Base-by-base conservation (phyloP, 2,797 vertebrate species). In the Spinus olivaceus region DNA sequence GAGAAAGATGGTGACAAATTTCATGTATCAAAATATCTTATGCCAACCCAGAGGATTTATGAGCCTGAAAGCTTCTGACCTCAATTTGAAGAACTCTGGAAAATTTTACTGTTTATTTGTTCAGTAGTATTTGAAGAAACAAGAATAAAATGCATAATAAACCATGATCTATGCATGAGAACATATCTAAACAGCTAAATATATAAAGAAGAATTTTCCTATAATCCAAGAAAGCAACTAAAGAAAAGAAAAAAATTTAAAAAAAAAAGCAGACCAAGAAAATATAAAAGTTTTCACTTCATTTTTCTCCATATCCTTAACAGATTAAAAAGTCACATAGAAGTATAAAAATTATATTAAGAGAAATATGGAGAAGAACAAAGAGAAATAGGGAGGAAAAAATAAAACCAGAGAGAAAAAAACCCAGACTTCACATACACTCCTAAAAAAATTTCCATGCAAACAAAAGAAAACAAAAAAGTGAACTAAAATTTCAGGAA, bases 31-130 rank as follows among this genome's bases (percentile, higher is more conserved):
- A 85, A 94, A 74, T 14, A 85, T 32, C 27, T 80, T 73, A 60
- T 14, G 30, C 37, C 46, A 53, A 56, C 42, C n/a, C 28, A 72
- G 27, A 80, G 23, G 49, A 82, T 87, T 88, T 91, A 93, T 60
- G 25, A 89, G n/a, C 53, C 46, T 83, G 63, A 83, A 96, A 94
- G 67, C 9, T 73, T 89, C 49, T 65, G 42, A 80, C 24, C 37
- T 85, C 56, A 71, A 24, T 89, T 84, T 86, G 41, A 96, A 73
- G 60, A 88, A 77, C 50, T 92, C 81, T 5, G 66, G 85, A 93
- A 93, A 95, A 87, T 69, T 54, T 80, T 89, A 39, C 50, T 77
- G 20, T n/a, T 56, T 28, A 88, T 82, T 66, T 79, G 22, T 49
- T 77, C 72, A 39, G 53, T 23, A 87, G 8, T 65, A 80, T 53